Evolutionary conservation across 53 echinoderm and acorn worm species (phyloP), one percentile per base, ranked within the genome.

Genomic region (Hippasteria phrygiana): DNA sequence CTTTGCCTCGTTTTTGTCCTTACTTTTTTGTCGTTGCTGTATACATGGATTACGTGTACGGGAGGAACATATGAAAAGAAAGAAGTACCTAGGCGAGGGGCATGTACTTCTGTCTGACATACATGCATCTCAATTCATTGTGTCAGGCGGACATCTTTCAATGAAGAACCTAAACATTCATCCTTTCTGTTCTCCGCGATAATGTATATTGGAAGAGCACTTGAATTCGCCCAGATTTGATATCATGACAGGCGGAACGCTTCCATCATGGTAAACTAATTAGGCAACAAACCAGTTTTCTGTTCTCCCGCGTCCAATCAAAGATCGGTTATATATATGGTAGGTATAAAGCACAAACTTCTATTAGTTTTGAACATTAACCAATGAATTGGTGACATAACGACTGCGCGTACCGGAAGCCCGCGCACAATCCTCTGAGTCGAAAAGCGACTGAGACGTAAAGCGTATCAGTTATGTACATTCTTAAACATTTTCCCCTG

Each of bases 1-100:
- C 37, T 59, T 56, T 78, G 55, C 56, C 78, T 56, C 37, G 55
- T 54, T 55, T 47, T 56, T 78, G 78, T 78, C 78, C 78, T 78
- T 78, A 17, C 62, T 66, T 78, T 78, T 59, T 77, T 74, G 74
- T 54, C 59, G 56, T 78, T 34, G 36, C 38, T 78, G 78, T 39
- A 55, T 78, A 39, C 37, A 37, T 13, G 27, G 26, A 59, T 26
- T 2, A 22, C 62, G 59, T 33, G 59, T 45, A 55, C 33, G 34
- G 41, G 3, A 53, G 78, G 24, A 56, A 28, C 22, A 10, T 38
- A 59, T 78, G 38, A 56, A 7, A n/a, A 55, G 78, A 22, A 59
- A 78, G 8, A 55, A 10, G 37, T 35, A 56, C 59, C 59, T 40
- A 17, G 59, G 78, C 56, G 56, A 55, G 37, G 55, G 27, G 0